Evolutionary conservation across 2,113 vertebrate genomes (phyloP), one percentile per base, ranked within the genome.

Genomic region (Mustela nigripes): DNA sequence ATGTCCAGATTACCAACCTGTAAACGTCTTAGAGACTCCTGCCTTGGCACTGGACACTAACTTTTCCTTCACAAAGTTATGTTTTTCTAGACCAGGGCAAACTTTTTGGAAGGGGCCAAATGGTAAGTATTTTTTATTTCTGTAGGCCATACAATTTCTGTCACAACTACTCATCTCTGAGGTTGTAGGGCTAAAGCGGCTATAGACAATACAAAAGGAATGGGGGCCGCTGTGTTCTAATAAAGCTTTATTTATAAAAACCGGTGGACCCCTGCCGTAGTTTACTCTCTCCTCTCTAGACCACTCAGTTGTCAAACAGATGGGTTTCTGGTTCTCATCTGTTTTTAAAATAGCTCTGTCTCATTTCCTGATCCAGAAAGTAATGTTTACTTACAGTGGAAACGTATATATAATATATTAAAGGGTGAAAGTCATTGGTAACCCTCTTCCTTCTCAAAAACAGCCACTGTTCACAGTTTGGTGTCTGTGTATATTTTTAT

Each of bases 301-400:
- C 22, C 21, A 18, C 63, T 82, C 22, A 1, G 21, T 42, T 53
- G 28, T 63, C 45, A 11, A 16, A 74, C 53, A 11, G 53, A 56
- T 76, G 5, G 16, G 36, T 45, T 92, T 80, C 56, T 94, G 60
- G 39, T 31, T 89, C 67, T 79, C 33, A 31, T n/a, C 62, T 71
- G 33, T 14, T 93, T 95, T 53, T 78, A 65, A 88, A 87, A 28
- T 4, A 60, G 12, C 7, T 91, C 48, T 19, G 28, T 89, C 87
- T 96, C 39, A 7, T 84, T 88, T 50, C 22, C 76, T 71, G 74
- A 90, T 97, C 39, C 74, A 39, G 87, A 92, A 90, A 82, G 39
- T 24, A 62, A 79, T n/a, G 16, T 83, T 92, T 90, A n/a, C 67
- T 78, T 19, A 19, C 6, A 24, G 87, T 42, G 89, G 67, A 88